A percentile compares a stretch with the other conserved stretches of the same genome.
These are phyloP conservation scores for Ophion slaviceki DNA, from an alignment of 2,888 invertebrate species.

Conservation along the genomic window DNA sequence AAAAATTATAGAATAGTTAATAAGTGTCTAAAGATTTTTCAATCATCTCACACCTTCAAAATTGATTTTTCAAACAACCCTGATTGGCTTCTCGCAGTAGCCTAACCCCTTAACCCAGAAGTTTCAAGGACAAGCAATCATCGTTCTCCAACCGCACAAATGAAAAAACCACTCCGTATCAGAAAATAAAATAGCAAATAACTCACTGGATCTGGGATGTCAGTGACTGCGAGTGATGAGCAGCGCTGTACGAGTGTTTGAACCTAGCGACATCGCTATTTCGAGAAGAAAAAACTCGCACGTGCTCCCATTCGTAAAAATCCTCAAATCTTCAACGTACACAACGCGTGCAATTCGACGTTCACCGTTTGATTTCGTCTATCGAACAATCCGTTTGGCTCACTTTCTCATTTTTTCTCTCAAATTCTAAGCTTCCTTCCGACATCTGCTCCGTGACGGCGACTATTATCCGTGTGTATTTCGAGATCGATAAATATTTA, in stretches of 20 bases:
- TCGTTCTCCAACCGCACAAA: background rate
- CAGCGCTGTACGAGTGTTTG: constrained; percentile 58
- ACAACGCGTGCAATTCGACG: background rate
- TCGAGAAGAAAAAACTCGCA: constrained; percentile 41
- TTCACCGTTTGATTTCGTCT: constrained; percentile 7
- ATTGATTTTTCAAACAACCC: no score
- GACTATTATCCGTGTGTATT: constrained; percentile 34
- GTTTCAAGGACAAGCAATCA: constrained; percentile 20
- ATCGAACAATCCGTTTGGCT: constrained; percentile 2
- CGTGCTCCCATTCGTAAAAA: constrained; percentile 57
- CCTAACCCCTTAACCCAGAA: background rate
- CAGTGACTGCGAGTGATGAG: constrained; percentile 71
- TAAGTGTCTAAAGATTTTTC: no score
- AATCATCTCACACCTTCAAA: no score
- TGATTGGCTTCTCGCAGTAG: no score
- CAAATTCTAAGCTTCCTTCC: background rate
- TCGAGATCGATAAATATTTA: constrained; percentile 58
- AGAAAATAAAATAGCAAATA: constrained; percentile 20
- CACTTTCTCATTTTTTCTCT: background rate
- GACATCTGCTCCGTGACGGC: background rate
- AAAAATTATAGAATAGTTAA: no score
- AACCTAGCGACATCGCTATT: constrained; percentile 72
- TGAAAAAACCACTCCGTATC: constrained; percentile 33
- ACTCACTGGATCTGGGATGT: constrained; percentile 73
- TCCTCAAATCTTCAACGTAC: constrained; percentile 29